These are phyloP conservation scores for Xylocopa sonorina DNA, from an alignment of 1,140 invertebrate species.

Conservation along the genomic window DNA sequence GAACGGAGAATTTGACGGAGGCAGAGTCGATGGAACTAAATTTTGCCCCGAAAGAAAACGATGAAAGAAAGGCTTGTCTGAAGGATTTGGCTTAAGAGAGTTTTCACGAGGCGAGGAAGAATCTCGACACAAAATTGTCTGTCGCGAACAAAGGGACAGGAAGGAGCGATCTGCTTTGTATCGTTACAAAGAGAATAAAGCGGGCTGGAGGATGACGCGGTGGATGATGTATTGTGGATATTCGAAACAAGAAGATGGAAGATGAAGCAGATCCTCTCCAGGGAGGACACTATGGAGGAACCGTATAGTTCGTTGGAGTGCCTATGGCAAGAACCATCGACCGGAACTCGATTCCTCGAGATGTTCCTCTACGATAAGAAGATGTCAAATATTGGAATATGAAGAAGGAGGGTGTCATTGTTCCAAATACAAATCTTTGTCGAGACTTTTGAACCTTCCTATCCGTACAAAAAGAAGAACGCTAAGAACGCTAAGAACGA, in stretches of 20 bases:
- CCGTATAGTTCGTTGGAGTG: conserved; percentile 36
- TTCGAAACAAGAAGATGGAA: conserved; percentile 57
- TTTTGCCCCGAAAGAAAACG: not conserved
- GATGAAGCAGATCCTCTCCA: conserved; percentile 40
- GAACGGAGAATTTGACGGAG: too few species aligned
- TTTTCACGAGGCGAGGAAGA: conserved; percentile 36
- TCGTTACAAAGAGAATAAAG: conserved; percentile 59
- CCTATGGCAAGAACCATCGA: conserved; percentile 32
- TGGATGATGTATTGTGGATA: conserved; percentile 63
- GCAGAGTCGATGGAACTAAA: not conserved
- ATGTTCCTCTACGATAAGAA: conserved; percentile 8
- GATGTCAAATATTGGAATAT: conserved; percentile 28
- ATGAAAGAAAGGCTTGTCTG: conserved; percentile 18
- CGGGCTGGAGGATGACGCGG: conserved; percentile 31
- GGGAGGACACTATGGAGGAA: conserved; percentile 43
- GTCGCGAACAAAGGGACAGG: conserved; percentile 51
- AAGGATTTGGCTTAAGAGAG: conserved; percentile 48
- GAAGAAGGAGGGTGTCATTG: not conserved
- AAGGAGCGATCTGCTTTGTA: conserved; percentile 68
- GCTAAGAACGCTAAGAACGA: too few species aligned
- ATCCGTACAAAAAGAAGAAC: not conserved
- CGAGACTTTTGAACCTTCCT: not conserved
- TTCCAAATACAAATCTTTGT: not conserved
- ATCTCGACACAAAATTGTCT: conserved; percentile 61
- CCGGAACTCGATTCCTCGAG: conserved; percentile 28